A percentile compares a stretch with the other conserved stretches of the same genome.
Conservation (phyloP, 1,140 invertebrate genomes). For the Ostrea edulis region DNA sequence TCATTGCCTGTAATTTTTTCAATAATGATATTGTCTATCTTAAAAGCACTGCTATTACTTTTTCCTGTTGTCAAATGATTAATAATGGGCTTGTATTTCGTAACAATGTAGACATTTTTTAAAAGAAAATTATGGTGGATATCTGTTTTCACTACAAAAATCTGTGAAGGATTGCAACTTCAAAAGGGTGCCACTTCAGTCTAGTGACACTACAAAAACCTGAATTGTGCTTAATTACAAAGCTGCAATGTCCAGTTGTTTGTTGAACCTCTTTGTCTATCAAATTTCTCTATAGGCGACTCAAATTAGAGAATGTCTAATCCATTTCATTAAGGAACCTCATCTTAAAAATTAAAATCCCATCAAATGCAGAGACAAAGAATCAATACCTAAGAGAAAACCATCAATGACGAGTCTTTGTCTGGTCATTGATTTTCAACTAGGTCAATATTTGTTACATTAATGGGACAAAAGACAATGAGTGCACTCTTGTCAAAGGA, state of each 20-base stretch:
- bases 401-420: neutral
- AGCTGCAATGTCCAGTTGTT: neutral
- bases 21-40: neutral
- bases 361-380: neutral
- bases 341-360: slow-evolving; percentile 14
- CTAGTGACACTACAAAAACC: too few species aligned
- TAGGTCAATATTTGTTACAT: slow-evolving; percentile 34
- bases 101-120: neutral
- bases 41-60: neutral
- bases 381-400: neutral
- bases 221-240: neutral
- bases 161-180: neutral
- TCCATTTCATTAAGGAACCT: neutral
- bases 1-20: neutral
- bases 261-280: neutral
- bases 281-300: neutral
- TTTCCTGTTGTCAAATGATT: neutral
- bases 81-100: neutral
- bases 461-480: slow-evolving; percentile 34
- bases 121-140: neutral
- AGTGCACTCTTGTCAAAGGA: slow-evolving; percentile 22
- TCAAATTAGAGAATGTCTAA: neutral
- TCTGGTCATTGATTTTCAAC: slow-evolving; percentile 23
- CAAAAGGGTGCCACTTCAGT: too few species aligned
- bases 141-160: neutral